Evolutionary conservation across 37 sponge, comb jelly and placozoan species (phyloP).

Genomic region (Beroe ovata): DNA sequence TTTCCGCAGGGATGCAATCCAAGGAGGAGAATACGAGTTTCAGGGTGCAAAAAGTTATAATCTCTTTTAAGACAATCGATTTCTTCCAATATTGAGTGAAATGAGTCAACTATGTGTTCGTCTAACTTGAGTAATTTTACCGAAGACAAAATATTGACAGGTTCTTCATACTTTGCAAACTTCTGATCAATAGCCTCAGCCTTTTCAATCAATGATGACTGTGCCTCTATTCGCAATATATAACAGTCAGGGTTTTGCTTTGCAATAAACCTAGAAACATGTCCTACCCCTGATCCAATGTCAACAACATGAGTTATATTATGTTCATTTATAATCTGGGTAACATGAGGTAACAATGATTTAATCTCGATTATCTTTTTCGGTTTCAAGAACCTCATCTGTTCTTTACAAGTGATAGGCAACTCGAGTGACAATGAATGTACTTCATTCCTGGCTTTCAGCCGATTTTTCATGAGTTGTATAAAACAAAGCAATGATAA

Average conservation of each 20-base stretch:
- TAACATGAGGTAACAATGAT: background rate
- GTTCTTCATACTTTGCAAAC: background rate
- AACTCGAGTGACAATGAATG: background rate
- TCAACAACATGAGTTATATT: slow-evolving; percentile 33
- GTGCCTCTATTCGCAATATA: slow-evolving; percentile 21
- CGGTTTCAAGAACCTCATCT: slow-evolving; percentile 12
- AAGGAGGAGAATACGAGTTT: background rate
- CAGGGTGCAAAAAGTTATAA: background rate
- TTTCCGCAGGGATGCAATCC: slow-evolving; percentile 52
- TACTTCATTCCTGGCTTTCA: background rate
- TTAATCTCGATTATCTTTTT: slow-evolving; percentile 12
- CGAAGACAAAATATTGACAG: slow-evolving; percentile 12
- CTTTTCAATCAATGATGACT: background rate
- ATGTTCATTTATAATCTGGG: background rate
- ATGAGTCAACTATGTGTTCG: background rate
- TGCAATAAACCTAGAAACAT: slow-evolving; percentile 31
- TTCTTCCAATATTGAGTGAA: background rate
- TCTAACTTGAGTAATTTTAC: background rate
- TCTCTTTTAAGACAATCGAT: background rate
- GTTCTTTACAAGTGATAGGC: slow-evolving; percentile 20
- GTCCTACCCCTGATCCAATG: slow-evolving; percentile 42
- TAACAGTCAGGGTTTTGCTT: slow-evolving; percentile 30
- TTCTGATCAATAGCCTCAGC: slow-evolving; percentile 14
- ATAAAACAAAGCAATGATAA: slow-evolving; percentile 11
- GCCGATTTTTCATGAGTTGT: background rate